A percentile compares a stretch with the other conserved stretches of the same genome.
Conservation (phyloP, 2,797 vertebrate genomes). For the Sciurus vulgaris region DNA sequence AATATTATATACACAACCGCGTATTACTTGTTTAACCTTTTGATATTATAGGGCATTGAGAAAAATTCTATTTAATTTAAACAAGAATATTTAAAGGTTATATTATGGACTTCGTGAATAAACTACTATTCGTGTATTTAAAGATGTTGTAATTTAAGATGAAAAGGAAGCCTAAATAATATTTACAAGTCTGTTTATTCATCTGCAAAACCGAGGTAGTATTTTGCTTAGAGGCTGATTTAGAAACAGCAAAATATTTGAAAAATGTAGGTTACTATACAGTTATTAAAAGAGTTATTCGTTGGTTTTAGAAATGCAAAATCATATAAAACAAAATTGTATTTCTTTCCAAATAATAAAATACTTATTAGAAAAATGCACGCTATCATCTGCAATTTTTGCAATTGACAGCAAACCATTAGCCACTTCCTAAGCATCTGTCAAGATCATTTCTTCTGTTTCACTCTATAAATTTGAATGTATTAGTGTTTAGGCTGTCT, state of each 20-base stretch:
- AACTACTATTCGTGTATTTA: neutral
- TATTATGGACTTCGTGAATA: neutral
- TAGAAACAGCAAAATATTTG: conserved; percentile 4
- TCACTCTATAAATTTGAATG: neutral
- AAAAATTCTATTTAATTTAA: neutral
- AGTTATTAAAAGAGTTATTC: neutral
- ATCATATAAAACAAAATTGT: neutral
- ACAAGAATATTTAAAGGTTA: neutral
- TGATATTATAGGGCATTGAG: neutral
- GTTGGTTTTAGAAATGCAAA: neutral
- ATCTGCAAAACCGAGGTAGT: neutral
- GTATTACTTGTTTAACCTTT: neutral
- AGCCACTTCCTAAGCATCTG: neutral
- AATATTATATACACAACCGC: neutral
- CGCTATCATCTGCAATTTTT: neutral
- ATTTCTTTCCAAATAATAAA: neutral
- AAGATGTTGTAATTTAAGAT: neutral
- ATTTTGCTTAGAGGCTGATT: neutral
- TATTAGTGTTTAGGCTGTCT: neutral
- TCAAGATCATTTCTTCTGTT: neutral
- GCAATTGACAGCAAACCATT: neutral
- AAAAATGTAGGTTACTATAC: neutral
- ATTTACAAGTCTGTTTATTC: conserved; percentile 5
- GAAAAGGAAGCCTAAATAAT: neutral
- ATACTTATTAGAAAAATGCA: neutral